Conservation (phyloP, 1,140 invertebrate genomes). For the Dinoponera quadriceps region DNA sequence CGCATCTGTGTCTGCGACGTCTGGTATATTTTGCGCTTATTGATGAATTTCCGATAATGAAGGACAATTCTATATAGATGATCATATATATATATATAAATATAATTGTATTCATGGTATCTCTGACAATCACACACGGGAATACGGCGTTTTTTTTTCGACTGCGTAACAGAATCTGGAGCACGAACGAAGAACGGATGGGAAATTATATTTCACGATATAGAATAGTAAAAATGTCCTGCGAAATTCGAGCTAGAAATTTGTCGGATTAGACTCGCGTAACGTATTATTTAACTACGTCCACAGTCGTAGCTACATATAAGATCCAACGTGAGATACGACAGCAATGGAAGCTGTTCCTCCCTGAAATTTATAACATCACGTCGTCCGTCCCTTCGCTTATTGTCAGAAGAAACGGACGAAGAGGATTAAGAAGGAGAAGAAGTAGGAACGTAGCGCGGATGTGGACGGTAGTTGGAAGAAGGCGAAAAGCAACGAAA, state of each 20-base stretch:
- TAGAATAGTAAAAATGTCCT: neutral
- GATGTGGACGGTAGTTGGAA: conserved; percentile 49
- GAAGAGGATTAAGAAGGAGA: conserved; percentile 76
- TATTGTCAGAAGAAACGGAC: conserved; percentile 76
- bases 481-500: conserved; percentile 79
- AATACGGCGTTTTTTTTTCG: neutral
- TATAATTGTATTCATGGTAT: no score
- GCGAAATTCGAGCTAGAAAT: neutral
- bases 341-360: conserved; percentile 24
- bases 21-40: neutral
- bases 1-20: neutral
- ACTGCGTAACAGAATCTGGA: neutral
- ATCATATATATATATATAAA: neutral
- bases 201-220: neutral
- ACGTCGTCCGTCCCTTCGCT: conserved; percentile 68
- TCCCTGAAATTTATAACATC: conserved; percentile 62
- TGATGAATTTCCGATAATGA: conserved; percentile 1
- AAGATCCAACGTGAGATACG: neutral
- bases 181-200: neutral
- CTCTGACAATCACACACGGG: neutral
- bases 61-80: neutral
- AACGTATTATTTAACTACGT: neutral
- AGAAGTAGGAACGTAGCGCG: conserved; percentile 57
- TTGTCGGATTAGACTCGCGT: neutral
- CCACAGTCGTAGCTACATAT: neutral